Base-by-base conservation (phyloP, 2,888 invertebrate genomes). In the Heliconius ethilla region DNA sequence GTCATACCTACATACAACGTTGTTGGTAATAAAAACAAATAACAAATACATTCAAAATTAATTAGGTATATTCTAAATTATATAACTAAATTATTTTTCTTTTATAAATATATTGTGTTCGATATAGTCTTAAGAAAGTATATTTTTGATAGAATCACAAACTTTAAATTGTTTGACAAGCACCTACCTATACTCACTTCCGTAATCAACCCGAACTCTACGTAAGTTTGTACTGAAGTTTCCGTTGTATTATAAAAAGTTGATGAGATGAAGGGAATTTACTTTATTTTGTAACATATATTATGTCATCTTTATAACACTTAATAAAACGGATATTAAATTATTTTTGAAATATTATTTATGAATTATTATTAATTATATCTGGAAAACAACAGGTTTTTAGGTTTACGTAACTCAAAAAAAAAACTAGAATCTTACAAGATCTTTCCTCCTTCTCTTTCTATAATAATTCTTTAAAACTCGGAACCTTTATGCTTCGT, bases 161-260 rank as follows among this genome's bases (percentile, higher is more conserved):
- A 27, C 15, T 27, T 29, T 27, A 63, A 27, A 29, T 63, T 40
- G 25, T 69, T 40, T 69, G n/a, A 69, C n/a, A 69, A 40, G 13
- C n/a, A 40, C 13, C n/a, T 67, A 37, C 0, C 67, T 37, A 25
- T 7, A 37, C 7, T 63, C 7, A 63, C 63, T 40, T 69, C 67
- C 40, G 67, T 69, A 69, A 40, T 15, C n/a, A 67, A 37, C n/a
- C 65, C 65, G 22, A 67, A 67, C 37, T 67, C 13, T n/a, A 13
- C n/a, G 5, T 69, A 69, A 69, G 40, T 69, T 37, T 40, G n/a
- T 69, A 13, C 37, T 15, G 25, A 69, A 69, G 40, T n/a, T 22
- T 37, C 13, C 13, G 18, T 33, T 40, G 5, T 13, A n/a, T 25
- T 3, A 40, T 25, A 40, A 22, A 37, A 37, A 67, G n/a, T 37